Percentiles rank a stretch among this genome's conserved stretches.
These are phyloP conservation scores for Chelon auratus DNA, from an alignment of 2,797 vertebrate genomes.

Conservation along the genomic window DNA sequence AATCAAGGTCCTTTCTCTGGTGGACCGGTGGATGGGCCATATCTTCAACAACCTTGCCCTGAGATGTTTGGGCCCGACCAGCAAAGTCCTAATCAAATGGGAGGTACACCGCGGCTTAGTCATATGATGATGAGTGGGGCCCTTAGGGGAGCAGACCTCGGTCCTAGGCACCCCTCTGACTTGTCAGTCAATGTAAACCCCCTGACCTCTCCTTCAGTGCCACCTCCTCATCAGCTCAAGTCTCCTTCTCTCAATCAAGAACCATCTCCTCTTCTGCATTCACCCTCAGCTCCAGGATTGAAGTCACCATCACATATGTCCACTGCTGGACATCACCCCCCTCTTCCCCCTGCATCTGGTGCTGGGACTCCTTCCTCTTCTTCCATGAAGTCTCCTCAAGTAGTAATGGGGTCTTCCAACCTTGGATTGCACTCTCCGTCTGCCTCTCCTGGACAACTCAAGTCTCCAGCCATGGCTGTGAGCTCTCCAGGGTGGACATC, in stretches of 20 bases:
- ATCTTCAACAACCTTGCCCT: slow-evolving; percentile 85
- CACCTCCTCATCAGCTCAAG: slow-evolving; percentile 89
- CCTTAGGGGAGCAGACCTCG: slow-evolving; percentile 84
- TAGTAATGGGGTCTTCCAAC: slow-evolving; percentile 90
- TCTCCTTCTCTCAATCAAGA: slow-evolving; percentile 94
- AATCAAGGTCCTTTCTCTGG: slow-evolving; percentile 89
- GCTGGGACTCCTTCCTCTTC: slow-evolving; percentile 84
- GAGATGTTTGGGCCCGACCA: slow-evolving; percentile 91
- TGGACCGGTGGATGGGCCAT: slow-evolving; percentile 86
- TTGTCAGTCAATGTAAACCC: slow-evolving; percentile 90
- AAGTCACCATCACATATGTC: slow-evolving; percentile 94
- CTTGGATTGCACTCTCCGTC: slow-evolving; percentile 92
- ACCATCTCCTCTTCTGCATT: slow-evolving; percentile 91
- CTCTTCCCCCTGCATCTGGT: slow-evolving; percentile 78
- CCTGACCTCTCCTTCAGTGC: slow-evolving; percentile 90
- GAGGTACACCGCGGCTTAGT: slow-evolving; percentile 89
- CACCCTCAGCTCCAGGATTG: slow-evolving; percentile 91
- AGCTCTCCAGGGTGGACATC: slow-evolving; percentile 92
- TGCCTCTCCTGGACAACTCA: slow-evolving; percentile 91
- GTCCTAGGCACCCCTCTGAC: slow-evolving; percentile 90
- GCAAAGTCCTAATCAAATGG: slow-evolving; percentile 85
- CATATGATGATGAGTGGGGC: slow-evolving; percentile 90
- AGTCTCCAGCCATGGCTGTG: slow-evolving; percentile 92
- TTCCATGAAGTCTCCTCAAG: slow-evolving; percentile 92
- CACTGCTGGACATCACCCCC: slow-evolving; percentile 79